Base-by-base conservation (phyloP, 2,888 invertebrate genomes). In the Mythimna vitellina region DNA sequence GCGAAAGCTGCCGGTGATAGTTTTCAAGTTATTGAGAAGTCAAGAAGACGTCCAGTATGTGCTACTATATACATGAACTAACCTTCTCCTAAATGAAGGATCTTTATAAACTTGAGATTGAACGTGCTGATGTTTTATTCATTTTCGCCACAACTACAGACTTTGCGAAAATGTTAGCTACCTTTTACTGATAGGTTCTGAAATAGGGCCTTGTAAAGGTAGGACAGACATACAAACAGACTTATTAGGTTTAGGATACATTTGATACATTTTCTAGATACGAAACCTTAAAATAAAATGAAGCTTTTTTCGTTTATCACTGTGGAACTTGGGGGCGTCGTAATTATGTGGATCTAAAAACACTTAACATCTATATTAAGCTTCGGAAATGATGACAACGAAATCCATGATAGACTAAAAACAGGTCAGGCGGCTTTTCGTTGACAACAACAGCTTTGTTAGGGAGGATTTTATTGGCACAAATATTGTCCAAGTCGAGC, bases 381-480 rank as follows among this genome's bases (percentile, higher is more conserved):
- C 82, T 88, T 83, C 83, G 87, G 84, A 88, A 89, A 90, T 85
- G 89, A 90, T 89, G 89, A 88, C 88, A 87, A 84, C 82, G 83
- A 89, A 91, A 92, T 90, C 90, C 90, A 85, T 89, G 91, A 93
- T 91, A 90, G 90, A 91, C 91, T 92, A 92, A 93, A 92, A 95
- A 92, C 92, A 93, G 93, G 93, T 93, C 93, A 93, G 91, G 87
- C 91, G 92, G 93, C 92, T 93, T 92, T 92, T 87, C 90, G 91
- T 91, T 94, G 94, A 95, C 94, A 95, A 94, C 94, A 95, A 95
- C 94, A 95, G 93, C 94, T 94, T 95, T 95, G 94, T 94, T 92
- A 93, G 92, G 91, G 92, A 92, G 89, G 91, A 93, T 95, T 95
- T 94, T 95, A 95, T 95, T 95, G 95, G 93, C 94, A 94, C 94